Percentiles rank a stretch among this genome's conserved stretches.
Evolutionary conservation across 2,888 invertebrate genomes (phyloP).

Genomic region (Ophraella communa): DNA sequence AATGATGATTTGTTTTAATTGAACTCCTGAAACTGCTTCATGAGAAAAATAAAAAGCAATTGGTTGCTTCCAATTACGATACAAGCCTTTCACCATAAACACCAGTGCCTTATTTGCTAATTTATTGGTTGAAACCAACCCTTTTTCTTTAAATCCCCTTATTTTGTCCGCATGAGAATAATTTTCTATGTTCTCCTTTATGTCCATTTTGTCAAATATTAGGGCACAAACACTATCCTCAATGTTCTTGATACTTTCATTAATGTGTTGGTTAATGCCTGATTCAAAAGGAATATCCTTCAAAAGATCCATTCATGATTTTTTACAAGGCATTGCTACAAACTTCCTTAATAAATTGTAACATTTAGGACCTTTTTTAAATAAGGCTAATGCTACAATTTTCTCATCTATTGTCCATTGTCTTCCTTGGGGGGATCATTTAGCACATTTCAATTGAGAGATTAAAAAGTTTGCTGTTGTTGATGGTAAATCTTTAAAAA

Average conservation of each 20-base stretch:
- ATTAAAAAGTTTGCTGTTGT: conserved; percentile 1
- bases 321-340: conserved; percentile 33
- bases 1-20: neutral
- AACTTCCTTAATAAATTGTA: conserved; percentile 22
- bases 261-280: conserved; percentile 32
- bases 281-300: conserved; percentile 29
- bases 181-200: conserved; percentile 30
- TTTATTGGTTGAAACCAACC: conserved; percentile 3
- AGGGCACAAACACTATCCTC: conserved; percentile 32
- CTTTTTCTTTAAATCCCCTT: conserved; percentile 29
- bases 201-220: no score
- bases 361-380: neutral
- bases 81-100: conserved; percentile 32
- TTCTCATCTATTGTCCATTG: conserved; percentile 34
- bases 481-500: neutral
- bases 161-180: conserved; percentile 25
- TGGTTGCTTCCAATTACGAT: conserved; percentile 38
- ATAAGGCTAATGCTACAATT: conserved; percentile 14
- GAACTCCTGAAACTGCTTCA: neutral
- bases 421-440: conserved; percentile 18
- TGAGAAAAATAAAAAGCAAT: conserved; percentile 38
- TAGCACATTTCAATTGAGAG: conserved; percentile 8
- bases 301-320: conserved; percentile 26
- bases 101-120: conserved; percentile 34
- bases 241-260: conserved; percentile 21